Conservation (phyloP, 1,140 invertebrate genomes). For the Zaprionus camerounensis region DNA sequence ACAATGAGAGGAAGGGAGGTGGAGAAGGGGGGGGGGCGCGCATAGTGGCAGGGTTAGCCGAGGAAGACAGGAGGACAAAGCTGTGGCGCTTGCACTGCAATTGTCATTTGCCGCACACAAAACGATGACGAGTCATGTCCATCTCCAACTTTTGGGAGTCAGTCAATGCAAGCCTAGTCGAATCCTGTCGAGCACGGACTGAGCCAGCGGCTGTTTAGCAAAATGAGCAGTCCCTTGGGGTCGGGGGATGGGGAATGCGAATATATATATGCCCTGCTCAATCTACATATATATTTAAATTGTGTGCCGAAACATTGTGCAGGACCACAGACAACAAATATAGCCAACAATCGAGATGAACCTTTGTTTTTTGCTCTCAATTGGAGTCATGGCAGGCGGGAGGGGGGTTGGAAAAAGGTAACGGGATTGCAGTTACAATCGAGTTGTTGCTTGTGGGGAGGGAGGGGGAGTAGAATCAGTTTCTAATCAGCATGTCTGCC, state of each 20-base stretch:
- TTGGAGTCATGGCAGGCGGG: neutral
- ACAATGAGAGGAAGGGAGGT: neutral
- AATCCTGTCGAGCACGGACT: slow-evolving; percentile 1
- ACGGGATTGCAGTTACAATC: neutral
- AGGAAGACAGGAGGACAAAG: slow-evolving; percentile 22
- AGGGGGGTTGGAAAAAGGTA: neutral
- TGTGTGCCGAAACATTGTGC: slow-evolving; percentile 29
- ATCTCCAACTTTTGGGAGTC: slow-evolving; percentile 19
- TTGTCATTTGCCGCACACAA: slow-evolving; percentile 61
- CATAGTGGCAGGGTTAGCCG: neutral
- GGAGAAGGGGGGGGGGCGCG: too few relatives aligned
- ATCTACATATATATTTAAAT: slow-evolving; percentile 50
- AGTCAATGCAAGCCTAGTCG: slow-evolving; percentile 5
- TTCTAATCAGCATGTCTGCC: neutral
- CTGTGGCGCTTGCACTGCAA: slow-evolving; percentile 65
- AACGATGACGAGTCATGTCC: slow-evolving; percentile 48
- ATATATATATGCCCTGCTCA: slow-evolving; percentile 18
- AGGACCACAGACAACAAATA: neutral
- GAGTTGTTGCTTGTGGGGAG: neutral
- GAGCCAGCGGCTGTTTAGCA: slow-evolving; percentile 60
- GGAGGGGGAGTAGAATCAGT: neutral
- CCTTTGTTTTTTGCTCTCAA: slow-evolving; percentile 19
- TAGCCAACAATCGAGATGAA: neutral
- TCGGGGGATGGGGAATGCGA: neutral
- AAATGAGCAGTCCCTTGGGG: slow-evolving; percentile 53